Percentiles rank a stretch among this genome's conserved stretches.
Evolutionary conservation across 2,888 invertebrate genomes (phyloP).

Genomic region (Horisme vitalbata): DNA sequence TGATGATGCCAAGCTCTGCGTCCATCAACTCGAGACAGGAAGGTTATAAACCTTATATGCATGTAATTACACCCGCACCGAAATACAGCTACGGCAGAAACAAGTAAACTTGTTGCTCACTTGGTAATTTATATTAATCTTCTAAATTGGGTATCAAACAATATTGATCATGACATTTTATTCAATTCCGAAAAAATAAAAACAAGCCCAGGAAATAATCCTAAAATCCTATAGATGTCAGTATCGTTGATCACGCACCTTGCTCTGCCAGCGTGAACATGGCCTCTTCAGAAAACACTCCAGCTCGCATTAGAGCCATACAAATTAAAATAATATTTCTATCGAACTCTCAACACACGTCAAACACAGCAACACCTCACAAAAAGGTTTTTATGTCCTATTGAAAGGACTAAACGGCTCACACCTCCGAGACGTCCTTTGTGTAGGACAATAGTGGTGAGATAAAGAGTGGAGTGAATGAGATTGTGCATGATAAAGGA

Average conservation of each 20-base stretch:
- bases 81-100: no score
- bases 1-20: no score
- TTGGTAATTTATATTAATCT: no score
- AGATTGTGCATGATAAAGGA: constrained; percentile 39
- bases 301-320: constrained; percentile 29
- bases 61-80: no score
- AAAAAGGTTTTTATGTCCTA: constrained; percentile 31
- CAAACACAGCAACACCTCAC: constrained; percentile 43
- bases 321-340: constrained; percentile 33
- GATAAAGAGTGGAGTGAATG: constrained; percentile 44
- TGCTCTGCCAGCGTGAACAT: no score
- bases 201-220: not conserved
- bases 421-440: constrained; percentile 55
- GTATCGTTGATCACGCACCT: not conserved
- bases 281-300: constrained; percentile 17
- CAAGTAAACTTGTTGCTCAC: no score
- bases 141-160: no score
- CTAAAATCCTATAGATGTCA: not conserved
- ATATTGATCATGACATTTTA: no score
- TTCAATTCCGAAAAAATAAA: not conserved
- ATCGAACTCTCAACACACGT: constrained; percentile 34
- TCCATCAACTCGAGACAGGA: no score
- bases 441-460: constrained; percentile 45
- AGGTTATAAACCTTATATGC: no score
- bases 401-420: constrained; percentile 38